These are phyloP conservation scores for Drosophila parthenogenetica DNA, from an alignment of 2,888 invertebrate species.

Conservation along the genomic window DNA sequence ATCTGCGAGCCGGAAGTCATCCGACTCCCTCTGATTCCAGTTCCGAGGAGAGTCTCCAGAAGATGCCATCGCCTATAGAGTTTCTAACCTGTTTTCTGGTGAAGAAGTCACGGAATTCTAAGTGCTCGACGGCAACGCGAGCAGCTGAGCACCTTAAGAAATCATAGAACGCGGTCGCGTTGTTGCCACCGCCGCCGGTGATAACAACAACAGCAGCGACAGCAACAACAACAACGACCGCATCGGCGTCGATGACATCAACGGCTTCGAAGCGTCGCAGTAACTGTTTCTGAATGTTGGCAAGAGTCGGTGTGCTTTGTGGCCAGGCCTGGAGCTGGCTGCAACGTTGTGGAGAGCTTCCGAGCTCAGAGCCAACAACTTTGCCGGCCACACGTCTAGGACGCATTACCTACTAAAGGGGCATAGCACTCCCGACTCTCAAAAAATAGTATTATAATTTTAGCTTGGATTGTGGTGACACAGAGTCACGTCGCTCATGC, in stretches of 20 bases:
- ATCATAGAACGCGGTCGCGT: conserved; percentile 79
- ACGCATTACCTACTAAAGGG: conserved; percentile 65
- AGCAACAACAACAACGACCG: conserved; percentile 21
- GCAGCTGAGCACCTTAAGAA: conserved; percentile 66
- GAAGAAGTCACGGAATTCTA: conserved; percentile 82
- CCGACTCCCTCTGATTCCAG: conserved; percentile 68
- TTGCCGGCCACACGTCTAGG: conserved; percentile 69
- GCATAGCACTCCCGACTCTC: conserved; percentile 56
- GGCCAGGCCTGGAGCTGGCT: conserved; percentile 71
- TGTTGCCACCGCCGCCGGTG: conserved; percentile 58
- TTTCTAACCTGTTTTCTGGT: conserved; percentile 83
- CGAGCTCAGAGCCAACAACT: conserved; percentile 69
- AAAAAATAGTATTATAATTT: conserved; percentile 37
- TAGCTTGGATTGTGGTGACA: conserved; percentile 5
- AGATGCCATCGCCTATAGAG: conserved; percentile 83
- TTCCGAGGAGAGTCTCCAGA: conserved; percentile 84
- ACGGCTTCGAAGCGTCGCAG: conserved; percentile 59
- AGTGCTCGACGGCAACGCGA: conserved; percentile 49
- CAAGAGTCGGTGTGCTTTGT: conserved; percentile 75
- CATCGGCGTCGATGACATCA: conserved; percentile 32
- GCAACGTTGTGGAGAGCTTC: conserved; percentile 73
- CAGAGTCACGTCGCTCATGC: conserved; percentile 29
- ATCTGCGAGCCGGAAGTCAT: conserved; percentile 55
- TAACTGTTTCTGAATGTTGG: conserved; percentile 77
- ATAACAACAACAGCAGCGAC: conserved; percentile 12